Conservation (phyloP, 1,140 invertebrate species). For the Lasaia peninsularis region DNA sequence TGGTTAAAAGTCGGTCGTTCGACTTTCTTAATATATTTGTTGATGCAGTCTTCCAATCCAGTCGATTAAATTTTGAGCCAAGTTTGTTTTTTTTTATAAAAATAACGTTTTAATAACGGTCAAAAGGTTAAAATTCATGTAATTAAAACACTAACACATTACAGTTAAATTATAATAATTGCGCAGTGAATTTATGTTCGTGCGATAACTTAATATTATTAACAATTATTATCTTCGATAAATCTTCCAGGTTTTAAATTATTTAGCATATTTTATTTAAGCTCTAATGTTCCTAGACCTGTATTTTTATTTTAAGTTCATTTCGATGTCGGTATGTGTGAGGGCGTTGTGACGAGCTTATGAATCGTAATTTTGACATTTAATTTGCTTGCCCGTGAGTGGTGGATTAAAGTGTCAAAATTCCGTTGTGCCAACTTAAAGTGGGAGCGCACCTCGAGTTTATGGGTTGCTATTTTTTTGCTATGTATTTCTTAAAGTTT, state of each 20-base stretch:
- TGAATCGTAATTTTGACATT: not conserved
- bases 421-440: not conserved
- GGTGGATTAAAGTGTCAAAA: slow-evolving; percentile 3
- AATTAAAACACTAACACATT: slow-evolving; percentile 15
- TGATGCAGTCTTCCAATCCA: too few species aligned
- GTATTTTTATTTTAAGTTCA: slow-evolving; percentile 56
- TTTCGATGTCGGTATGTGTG: slow-evolving; percentile 28
- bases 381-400: not conserved
- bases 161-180: slow-evolving; percentile 26
- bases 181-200: slow-evolving; percentile 31
- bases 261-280: slow-evolving; percentile 63
- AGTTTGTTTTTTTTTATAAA: too few species aligned
- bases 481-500: slow-evolving; percentile 16
- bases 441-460: slow-evolving; percentile 8
- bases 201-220: slow-evolving; percentile 26
- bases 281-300: slow-evolving; percentile 70
- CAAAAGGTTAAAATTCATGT: not conserved
- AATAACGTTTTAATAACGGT: too few species aligned
- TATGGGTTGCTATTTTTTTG: slow-evolving; percentile 15
- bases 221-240: slow-evolving; percentile 21
- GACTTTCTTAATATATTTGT: too few species aligned
- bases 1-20: too few species aligned
- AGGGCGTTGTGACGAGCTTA: slow-evolving; percentile 2
- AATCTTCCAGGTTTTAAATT: slow-evolving; percentile 55
- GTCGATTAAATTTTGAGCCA: too few species aligned